Evolutionary conservation across 2,113 vertebrate species (phyloP).

Genomic region (Circaetus gallicus): DNA sequence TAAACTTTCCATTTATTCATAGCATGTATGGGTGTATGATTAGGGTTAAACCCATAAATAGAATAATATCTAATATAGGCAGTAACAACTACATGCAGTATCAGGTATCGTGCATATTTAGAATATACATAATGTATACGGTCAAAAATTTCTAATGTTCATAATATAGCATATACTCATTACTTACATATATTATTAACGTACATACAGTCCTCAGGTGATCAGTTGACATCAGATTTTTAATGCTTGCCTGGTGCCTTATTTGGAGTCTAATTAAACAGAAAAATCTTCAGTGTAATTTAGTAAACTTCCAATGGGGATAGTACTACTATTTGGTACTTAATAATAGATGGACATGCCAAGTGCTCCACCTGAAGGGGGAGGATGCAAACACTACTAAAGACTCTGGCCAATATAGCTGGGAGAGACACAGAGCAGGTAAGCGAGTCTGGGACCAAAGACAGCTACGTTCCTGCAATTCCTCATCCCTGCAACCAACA

Average conservation of each 20-base stretch:
- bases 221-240: neutral
- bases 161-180: neutral
- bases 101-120: neutral
- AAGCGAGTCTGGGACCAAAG: neutral
- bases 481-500: neutral
- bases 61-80: too few relatives aligned
- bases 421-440: neutral
- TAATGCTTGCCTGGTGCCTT: neutral
- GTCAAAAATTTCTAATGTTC: neutral
- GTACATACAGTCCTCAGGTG: neutral
- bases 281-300: neutral
- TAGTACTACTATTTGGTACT: neutral
- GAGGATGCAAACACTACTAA: neutral
- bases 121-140: too few relatives aligned
- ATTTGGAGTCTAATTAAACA: neutral
- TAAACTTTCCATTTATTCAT: neutral
- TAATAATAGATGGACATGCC: neutral
- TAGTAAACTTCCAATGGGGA: neutral
- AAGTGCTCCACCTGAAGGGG: neutral
- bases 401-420: neutral
- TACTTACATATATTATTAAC: neutral
- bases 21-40: neutral
- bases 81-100: accelerated
- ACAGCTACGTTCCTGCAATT: neutral
- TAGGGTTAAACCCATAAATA: neutral